Evolutionary conservation across 2,113 vertebrate species (phyloP).

Genomic region (Myiozetetes cayanensis): DNA sequence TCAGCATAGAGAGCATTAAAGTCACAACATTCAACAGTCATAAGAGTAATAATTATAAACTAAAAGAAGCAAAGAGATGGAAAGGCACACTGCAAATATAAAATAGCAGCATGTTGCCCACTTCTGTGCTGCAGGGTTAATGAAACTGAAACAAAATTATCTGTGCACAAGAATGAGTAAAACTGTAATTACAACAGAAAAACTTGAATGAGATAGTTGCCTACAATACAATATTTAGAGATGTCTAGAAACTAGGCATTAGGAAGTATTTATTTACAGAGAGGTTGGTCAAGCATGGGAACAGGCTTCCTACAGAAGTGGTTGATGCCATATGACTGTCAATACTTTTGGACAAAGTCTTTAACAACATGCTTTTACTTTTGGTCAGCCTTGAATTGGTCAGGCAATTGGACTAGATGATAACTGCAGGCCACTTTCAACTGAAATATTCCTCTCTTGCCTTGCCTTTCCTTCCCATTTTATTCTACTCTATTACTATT

Average conservation of each 20-base stretch:
- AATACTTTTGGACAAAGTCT: not conserved
- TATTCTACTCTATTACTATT: not conserved
- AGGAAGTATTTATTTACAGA: not conserved
- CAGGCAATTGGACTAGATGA: not conserved
- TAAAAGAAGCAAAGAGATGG: not conserved
- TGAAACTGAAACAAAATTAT: not conserved
- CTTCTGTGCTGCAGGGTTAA: not conserved
- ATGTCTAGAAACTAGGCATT: not conserved
- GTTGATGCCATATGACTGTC: not conserved
- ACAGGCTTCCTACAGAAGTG: not conserved
- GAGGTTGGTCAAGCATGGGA: not conserved
- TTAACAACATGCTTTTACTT: not conserved
- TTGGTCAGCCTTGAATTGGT: not conserved
- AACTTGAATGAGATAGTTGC: not conserved
- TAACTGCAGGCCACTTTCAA: not conserved
- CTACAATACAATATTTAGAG: not conserved
- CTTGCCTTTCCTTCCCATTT: not conserved
- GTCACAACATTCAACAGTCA: not conserved
- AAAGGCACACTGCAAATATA: not conserved
- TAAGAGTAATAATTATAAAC: not conserved
- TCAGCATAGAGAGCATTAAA: not conserved
- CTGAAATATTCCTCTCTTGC: not conserved
- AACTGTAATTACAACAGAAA: not conserved
- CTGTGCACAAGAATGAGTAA: not conserved
- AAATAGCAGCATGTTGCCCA: not conserved